These are phyloP conservation scores for Zeus faber DNA, from an alignment of 2,113 vertebrate species.

Conservation along the genomic window DNA sequence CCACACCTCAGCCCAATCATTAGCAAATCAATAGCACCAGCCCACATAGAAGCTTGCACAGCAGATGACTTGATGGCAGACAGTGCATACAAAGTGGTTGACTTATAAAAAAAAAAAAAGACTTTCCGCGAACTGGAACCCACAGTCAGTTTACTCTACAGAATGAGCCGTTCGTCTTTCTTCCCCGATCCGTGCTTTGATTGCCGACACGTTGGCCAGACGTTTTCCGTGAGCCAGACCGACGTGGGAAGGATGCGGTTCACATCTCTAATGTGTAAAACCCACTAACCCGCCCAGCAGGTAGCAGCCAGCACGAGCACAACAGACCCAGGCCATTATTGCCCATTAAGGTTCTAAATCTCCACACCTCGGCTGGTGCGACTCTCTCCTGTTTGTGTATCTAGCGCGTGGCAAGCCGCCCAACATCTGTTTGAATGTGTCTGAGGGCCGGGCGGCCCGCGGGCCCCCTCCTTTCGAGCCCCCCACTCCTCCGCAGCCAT, in stretches of 20 bases:
- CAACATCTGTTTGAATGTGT: slow-evolving; percentile 65
- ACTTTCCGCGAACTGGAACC: slow-evolving; percentile 55
- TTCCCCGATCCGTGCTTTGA: slow-evolving; percentile 3
- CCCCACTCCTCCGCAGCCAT: slow-evolving; percentile 35
- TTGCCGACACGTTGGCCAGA: slow-evolving; percentile 51
- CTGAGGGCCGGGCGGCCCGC: no score
- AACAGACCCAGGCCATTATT: no score
- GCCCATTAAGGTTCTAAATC: slow-evolving; percentile 44
- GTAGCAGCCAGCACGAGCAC: slow-evolving; percentile 36
- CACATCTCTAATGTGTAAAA: slow-evolving; percentile 52
- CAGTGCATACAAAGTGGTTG: slow-evolving; percentile 41
- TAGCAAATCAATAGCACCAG: slow-evolving; percentile 58
- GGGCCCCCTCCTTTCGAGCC: slow-evolving; percentile 40
- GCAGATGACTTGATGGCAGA: slow-evolving; percentile 56
- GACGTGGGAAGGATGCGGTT: slow-evolving; percentile 56
- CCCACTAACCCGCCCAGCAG: slow-evolving; percentile 54
- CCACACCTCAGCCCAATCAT: slow-evolving; percentile 60
- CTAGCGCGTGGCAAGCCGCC: slow-evolving; percentile 53
- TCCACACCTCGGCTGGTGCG: slow-evolving; percentile 44
- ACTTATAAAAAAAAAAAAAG: slow-evolving; percentile 47
- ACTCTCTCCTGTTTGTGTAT: slow-evolving; percentile 31
- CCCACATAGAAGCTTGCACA: slow-evolving; percentile 49
- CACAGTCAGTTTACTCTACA: slow-evolving; percentile 57
- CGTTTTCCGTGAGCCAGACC: slow-evolving; percentile 48
- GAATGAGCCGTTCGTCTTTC: slow-evolving; percentile 27